These are phyloP conservation scores for Timema cristinae DNA, from an alignment of 2,888 invertebrate genomes.

Conservation along the genomic window DNA sequence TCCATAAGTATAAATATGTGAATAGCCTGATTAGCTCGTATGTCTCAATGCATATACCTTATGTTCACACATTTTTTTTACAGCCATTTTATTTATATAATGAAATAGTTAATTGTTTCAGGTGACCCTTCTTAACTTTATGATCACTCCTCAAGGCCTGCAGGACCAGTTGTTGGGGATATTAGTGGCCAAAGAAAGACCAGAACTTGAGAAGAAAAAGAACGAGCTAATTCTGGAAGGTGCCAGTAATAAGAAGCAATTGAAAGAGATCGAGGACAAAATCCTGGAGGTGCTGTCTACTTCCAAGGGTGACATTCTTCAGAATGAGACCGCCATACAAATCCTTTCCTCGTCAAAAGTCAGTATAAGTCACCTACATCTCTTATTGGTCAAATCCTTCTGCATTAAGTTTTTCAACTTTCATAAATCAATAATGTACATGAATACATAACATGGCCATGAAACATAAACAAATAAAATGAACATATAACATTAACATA, in stretches of 20 bases:
- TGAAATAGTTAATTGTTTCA: slow-evolving; percentile 39
- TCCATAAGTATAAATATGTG: too few species aligned
- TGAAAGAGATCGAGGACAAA: slow-evolving; percentile 91
- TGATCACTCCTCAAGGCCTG: slow-evolving; percentile 90
- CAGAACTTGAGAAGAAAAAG: slow-evolving; percentile 87
- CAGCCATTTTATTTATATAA: too few species aligned
- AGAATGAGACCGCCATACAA: slow-evolving; percentile 91
- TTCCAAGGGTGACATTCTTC: slow-evolving; percentile 89
- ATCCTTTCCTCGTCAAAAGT: slow-evolving; percentile 81
- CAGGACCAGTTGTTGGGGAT: slow-evolving; percentile 89
- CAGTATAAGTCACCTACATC: not conserved
- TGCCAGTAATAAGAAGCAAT: slow-evolving; percentile 80
- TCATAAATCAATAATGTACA: too few species aligned
- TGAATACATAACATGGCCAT: too few species aligned
- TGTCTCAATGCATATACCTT: too few species aligned
- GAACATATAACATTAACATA: too few species aligned
- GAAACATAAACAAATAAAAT: too few species aligned
- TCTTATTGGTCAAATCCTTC: too few species aligned
- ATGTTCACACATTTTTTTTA: too few species aligned
- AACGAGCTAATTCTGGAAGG: slow-evolving; percentile 88
- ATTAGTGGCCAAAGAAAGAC: slow-evolving; percentile 87
- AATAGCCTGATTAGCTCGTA: too few species aligned
- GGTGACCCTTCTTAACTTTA: slow-evolving; percentile 88
- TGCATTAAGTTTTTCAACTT: too few species aligned
- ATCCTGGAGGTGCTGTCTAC: slow-evolving; percentile 85